Evolutionary conservation across 2,113 vertebrate genomes (phyloP).

Genomic region (Seriola rivoliana): DNA sequence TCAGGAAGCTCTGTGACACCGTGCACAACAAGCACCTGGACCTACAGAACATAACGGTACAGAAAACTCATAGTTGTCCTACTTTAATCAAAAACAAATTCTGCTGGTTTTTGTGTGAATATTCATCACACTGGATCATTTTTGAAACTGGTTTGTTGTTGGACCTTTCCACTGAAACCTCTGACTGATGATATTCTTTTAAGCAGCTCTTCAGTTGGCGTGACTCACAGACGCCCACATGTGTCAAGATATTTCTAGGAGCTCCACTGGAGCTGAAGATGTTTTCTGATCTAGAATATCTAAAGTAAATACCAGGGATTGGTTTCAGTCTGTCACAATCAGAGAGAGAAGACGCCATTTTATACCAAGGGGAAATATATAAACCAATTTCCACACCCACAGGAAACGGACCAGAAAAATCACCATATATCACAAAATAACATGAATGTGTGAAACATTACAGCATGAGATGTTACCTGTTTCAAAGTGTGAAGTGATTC

Average conservation of each 20-base stretch:
- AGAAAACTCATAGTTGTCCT: too few relatives aligned
- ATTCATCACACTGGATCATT: too few relatives aligned
- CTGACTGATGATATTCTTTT: slow-evolving; percentile 23
- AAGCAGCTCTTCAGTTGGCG: slow-evolving; percentile 21
- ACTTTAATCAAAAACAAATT: accelerated
- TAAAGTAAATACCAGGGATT: neutral
- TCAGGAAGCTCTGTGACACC: slow-evolving; percentile 96
- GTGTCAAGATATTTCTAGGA: slow-evolving; percentile 20
- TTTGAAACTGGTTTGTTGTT: neutral
- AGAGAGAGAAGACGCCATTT: neutral
- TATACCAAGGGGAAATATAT: neutral
- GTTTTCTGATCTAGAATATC: neutral
- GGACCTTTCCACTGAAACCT: neutral
- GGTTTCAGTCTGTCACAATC: neutral
- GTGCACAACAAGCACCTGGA: slow-evolving; percentile 99
- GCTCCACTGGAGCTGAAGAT: slow-evolving; percentile 13
- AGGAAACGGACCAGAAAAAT: neutral
- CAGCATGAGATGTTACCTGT: neutral
- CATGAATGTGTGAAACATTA: neutral
- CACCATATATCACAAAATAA: neutral
- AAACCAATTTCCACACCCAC: neutral
- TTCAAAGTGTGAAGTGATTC: neutral
- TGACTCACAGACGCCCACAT: slow-evolving; percentile 21
- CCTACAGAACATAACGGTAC: slow-evolving; percentile 97
- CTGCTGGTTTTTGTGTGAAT: neutral